A percentile compares a stretch with the other conserved stretches of the same genome.
Evolutionary conservation across 92 coral and sea anemone species (phyloP).

Genomic region (Epizoanthus fatuus): DNA sequence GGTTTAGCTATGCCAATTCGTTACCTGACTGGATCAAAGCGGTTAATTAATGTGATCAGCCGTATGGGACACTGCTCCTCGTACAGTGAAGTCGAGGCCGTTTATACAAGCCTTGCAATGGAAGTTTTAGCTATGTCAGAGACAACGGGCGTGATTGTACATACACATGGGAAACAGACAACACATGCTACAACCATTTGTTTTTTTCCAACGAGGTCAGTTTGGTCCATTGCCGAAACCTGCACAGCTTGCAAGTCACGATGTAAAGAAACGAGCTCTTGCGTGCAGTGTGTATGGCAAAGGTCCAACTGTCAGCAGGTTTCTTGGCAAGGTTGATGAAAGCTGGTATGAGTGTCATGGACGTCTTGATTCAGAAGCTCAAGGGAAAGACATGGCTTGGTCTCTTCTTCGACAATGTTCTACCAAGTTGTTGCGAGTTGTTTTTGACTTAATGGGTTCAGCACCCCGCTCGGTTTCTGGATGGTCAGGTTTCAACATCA

Average conservation of each 20-base stretch:
- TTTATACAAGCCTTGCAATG: conserved; percentile 40
- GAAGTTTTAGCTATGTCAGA: conserved; percentile 44
- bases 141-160: conserved; percentile 37
- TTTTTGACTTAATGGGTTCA: conserved; percentile 31
- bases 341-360: not conserved
- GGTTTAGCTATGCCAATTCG: conserved; percentile 56
- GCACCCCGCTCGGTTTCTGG: too few species aligned
- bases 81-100: conserved; percentile 12
- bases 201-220: too few species aligned
- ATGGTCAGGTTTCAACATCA: too few species aligned
- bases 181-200: too few species aligned
- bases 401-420: too few species aligned
- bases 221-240: too few species aligned
- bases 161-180: too few species aligned
- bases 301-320: conserved; percentile 60
- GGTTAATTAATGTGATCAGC: conserved; percentile 38
- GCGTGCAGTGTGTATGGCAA: conserved; percentile 44
- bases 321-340: conserved; percentile 32
- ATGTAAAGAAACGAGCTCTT: too few species aligned
- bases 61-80: conserved; percentile 59
- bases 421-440: not conserved
- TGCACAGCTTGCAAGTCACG: too few species aligned
- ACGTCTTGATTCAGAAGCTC: too few species aligned
- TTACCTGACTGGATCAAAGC: conserved; percentile 54
- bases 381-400: too few species aligned